Base-by-base conservation (phyloP, 2,113 vertebrate genomes). In the Notarius quadriscutis region DNA sequence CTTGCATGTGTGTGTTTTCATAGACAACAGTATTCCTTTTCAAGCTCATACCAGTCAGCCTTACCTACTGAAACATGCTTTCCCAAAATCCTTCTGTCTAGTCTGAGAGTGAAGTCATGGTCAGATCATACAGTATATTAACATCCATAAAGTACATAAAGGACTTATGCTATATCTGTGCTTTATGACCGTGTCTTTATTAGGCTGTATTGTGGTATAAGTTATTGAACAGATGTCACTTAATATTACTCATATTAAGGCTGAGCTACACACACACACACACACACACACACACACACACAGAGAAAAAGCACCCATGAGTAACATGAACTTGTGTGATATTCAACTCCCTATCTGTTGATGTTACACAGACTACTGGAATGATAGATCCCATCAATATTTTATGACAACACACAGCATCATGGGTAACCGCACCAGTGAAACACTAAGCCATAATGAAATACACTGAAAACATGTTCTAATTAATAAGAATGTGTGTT, bases 31-130 rank as follows among this genome's bases (percentile, higher is more conserved):
- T 81, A 48, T 79, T 83, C 65, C 18, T 53, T 72, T 15, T 30
- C 69, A 85, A 85, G 55, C 83, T 85, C 71, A 82, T 72, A 84
- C 41, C 41, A 41, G 41, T 41, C 41, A 41, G 34, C 63, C 80
- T 72, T 78, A 75, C n/a, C 5, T 34, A 12, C 20, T 85, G 86
- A 27, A 51, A 62, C 79, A 83, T 80, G 78, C 63, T 17, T 74
- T 55, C 25, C 80, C 50, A 84, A 67, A 88, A 90, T 84, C 84
- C 30, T 67, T 58, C 81, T 86, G 62, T 86, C 87, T 86, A 83
- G 27, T 58, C n/a, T 75, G 60, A 69, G 4, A 41, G 80, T 86
- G 89, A 88, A 81, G 87, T 80, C 72, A 88, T 25, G 55, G 48
- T 88, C 62, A 55, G 50, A 71, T 53, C 63, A 88, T 71, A 86